Percentiles rank a stretch among this genome's conserved stretches.
These are phyloP conservation scores for Dorcus hopei DNA, from an alignment of 2,888 invertebrate genomes.

Conservation along the genomic window DNA sequence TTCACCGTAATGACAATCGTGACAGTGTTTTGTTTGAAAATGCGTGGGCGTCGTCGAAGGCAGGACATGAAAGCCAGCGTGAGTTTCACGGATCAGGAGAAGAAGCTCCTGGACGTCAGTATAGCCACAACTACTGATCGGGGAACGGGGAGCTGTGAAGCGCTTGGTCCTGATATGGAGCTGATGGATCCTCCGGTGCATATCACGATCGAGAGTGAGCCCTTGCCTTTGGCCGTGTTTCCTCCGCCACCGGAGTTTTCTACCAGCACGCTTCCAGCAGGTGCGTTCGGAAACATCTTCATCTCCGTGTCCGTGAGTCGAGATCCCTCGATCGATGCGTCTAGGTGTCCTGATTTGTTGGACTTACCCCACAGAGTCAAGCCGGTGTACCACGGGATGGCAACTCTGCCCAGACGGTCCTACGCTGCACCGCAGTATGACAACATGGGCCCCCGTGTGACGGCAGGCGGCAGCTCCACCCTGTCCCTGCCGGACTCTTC, in stretches of 20 bases:
- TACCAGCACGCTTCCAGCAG: slow-evolving; percentile 52
- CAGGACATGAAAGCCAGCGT: slow-evolving; percentile 75
- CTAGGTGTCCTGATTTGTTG: slow-evolving; percentile 77
- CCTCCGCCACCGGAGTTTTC: slow-evolving; percentile 61
- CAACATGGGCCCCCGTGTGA: slow-evolving; percentile 86
- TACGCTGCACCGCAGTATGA: slow-evolving; percentile 72
- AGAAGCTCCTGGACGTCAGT: slow-evolving; percentile 79
- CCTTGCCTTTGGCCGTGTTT: slow-evolving; percentile 47
- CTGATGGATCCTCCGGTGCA: slow-evolving; percentile 51
- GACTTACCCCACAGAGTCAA: slow-evolving; percentile 62
- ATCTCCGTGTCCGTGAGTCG: slow-evolving; percentile 78
- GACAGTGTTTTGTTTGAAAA: slow-evolving; percentile 55
- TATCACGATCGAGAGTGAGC: slow-evolving; percentile 55
- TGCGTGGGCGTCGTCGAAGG: slow-evolving; percentile 55
- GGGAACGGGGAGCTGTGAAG: slow-evolving; percentile 55
- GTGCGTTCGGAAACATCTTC: slow-evolving; percentile 73
- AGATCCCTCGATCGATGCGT: slow-evolving; percentile 63
- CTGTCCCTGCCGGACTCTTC: slow-evolving; percentile 73
- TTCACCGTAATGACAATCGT: slow-evolving; percentile 61
- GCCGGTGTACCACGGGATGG: slow-evolving; percentile 48
- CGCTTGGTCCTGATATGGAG: slow-evolving; percentile 59
- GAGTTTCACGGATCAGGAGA: slow-evolving; percentile 85
- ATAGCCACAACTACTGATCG: slow-evolving; percentile 66
- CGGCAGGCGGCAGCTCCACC: slow-evolving; percentile 84
- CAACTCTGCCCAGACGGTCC: slow-evolving; percentile 47